These are phyloP conservation scores for Nasua narica DNA, from an alignment of 2,797 vertebrate genomes.

Conservation along the genomic window DNA sequence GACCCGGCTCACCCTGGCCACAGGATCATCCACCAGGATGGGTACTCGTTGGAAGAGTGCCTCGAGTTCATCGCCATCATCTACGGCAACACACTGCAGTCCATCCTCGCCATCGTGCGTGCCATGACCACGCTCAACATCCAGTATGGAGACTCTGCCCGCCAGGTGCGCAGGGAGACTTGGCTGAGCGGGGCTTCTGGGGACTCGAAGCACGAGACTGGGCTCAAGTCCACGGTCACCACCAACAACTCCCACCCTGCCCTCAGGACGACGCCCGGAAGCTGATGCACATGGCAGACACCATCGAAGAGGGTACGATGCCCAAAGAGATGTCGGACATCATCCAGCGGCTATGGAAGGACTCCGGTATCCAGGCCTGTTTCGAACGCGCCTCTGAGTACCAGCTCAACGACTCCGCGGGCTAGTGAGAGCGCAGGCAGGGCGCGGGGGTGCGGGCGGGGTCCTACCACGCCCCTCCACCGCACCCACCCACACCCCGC, in stretches of 20 bases:
- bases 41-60: slow-evolving; percentile 96
- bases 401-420: slow-evolving; percentile 98
- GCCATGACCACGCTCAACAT: slow-evolving; percentile 95
- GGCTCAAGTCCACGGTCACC: background rate
- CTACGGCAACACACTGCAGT: slow-evolving; percentile 98
- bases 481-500: accelerated
- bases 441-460: background rate
- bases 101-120: slow-evolving; percentile 94
- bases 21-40: slow-evolving; percentile 99
- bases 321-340: slow-evolving; percentile 96
- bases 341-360: slow-evolving; percentile 95
- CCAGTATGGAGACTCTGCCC: slow-evolving; percentile 90
- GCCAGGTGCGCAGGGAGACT: slow-evolving; percentile 81
- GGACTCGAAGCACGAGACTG: background rate
- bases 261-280: slow-evolving; percentile 94
- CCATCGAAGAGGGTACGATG: slow-evolving; percentile 97
- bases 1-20: background rate
- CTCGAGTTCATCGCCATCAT: slow-evolving; percentile 97
- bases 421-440: slow-evolving; percentile 88
- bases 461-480: background rate
- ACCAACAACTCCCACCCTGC: background rate
- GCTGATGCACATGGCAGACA: slow-evolving; percentile 95
- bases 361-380: slow-evolving; percentile 94
- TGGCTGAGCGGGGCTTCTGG: background rate
- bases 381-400: slow-evolving; percentile 97